Conservation (phyloP, 2,113 vertebrate species). For the Okapia johnstoni region DNA sequence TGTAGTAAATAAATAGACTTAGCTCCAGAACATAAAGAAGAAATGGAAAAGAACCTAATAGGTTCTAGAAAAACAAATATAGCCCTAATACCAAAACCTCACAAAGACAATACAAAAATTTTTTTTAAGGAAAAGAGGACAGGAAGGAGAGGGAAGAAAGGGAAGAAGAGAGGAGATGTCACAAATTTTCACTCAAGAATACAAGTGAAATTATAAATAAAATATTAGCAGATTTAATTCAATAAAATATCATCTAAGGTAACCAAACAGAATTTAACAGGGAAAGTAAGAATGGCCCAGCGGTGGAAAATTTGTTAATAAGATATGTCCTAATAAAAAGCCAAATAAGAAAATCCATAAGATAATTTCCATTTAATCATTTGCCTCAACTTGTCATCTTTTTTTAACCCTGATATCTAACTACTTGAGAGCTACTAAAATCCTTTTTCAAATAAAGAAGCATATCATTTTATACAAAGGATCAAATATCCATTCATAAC, state of each 20-base stretch:
- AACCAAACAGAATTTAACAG: neutral
- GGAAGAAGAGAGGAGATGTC: neutral
- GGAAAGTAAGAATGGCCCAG: neutral
- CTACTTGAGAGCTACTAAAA: neutral
- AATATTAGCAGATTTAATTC: conserved; percentile 15
- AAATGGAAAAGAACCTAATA: conserved; percentile 14
- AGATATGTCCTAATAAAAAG: neutral
- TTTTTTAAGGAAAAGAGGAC: neutral
- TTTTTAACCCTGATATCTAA: neutral
- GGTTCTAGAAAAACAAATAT: neutral
- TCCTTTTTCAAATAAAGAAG: neutral
- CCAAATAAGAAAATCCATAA: neutral
- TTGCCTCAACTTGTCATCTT: neutral
- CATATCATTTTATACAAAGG: neutral
- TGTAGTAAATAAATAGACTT: neutral
- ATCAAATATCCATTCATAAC: neutral
- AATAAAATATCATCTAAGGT: neutral
- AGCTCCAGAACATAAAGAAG: neutral
- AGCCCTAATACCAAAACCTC: neutral
- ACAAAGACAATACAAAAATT: neutral
- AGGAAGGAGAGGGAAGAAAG: neutral
- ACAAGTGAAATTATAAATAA: neutral
- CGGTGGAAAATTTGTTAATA: neutral
- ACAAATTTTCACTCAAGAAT: neutral
- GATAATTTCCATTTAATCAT: neutral